These are phyloP conservation scores for Scylla paramamosain DNA, from an alignment of 1,140 invertebrate species.

Conservation along the genomic window DNA sequence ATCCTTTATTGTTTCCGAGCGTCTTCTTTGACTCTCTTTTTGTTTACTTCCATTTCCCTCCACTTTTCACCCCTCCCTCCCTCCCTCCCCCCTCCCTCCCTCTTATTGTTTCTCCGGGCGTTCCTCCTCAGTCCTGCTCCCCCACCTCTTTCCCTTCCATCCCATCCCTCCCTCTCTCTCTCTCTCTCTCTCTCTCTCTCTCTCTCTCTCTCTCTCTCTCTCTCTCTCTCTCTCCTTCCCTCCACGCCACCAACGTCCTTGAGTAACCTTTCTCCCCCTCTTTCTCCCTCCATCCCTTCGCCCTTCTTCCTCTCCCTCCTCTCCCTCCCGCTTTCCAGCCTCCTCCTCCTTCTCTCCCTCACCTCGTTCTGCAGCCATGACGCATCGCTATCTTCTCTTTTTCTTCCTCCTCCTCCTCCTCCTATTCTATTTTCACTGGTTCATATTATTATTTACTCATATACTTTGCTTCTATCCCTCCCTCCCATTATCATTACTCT, in stretches of 20 bases:
- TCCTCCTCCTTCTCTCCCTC: background rate
- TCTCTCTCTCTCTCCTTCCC: background rate
- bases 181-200: background rate
- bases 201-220: too few relatives aligned
- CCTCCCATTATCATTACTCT: background rate
- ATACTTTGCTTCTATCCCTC: background rate
- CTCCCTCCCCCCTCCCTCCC: background rate
- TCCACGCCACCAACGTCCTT: conserved; percentile 52
- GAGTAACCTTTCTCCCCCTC: conserved; percentile 41
- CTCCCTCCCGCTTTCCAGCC: background rate
- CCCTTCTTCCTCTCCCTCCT: background rate
- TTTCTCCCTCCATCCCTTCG: too few relatives aligned
- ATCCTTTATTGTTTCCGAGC: background rate
- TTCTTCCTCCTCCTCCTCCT: background rate
- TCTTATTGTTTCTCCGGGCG: too few relatives aligned
- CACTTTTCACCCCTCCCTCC: background rate
- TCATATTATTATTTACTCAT: too few relatives aligned
- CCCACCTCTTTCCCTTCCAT: background rate
- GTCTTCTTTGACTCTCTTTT: background rate
- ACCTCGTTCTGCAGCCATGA: background rate
- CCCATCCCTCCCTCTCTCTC: background rate
- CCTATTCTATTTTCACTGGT: background rate
- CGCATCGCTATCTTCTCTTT: conserved; percentile 6
- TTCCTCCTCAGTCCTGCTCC: background rate
- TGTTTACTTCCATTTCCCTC: background rate